Conservation (phyloP, 2,113 vertebrate species). For the Caranx melampygus region DNA sequence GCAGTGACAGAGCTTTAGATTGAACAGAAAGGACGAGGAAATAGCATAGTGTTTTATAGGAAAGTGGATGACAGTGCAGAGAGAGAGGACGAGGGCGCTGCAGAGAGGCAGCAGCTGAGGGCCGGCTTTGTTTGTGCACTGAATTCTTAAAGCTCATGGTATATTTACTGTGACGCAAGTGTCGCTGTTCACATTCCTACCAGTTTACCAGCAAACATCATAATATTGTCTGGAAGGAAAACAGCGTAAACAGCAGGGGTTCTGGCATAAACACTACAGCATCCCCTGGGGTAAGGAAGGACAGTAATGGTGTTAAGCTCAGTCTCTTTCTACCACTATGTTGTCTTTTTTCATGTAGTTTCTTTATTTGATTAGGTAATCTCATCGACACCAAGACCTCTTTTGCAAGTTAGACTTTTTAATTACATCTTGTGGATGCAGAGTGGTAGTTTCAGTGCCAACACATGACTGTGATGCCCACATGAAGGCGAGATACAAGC, state of each 20-base stretch:
- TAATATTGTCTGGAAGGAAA: neutral
- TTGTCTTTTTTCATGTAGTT: neutral
- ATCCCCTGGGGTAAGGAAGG: neutral
- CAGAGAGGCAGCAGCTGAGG: constrained; percentile 28
- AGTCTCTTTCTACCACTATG: neutral
- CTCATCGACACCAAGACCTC: neutral
- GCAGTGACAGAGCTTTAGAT: constrained; percentile 66
- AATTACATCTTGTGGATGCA: neutral
- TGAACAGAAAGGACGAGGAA: constrained; percentile 72
- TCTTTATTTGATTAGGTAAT: neutral
- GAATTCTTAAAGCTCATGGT: constrained; percentile 19
- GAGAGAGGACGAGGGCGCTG: constrained; percentile 36
- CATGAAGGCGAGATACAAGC: neutral
- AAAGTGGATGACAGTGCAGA: constrained; percentile 51
- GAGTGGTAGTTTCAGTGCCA: neutral
- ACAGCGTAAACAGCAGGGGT: neutral
- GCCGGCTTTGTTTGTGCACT: constrained; percentile 23
- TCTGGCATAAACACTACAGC: no score
- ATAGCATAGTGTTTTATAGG: constrained; percentile 54
- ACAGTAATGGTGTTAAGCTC: neutral
- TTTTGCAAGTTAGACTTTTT: neutral
- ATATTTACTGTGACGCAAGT: constrained; percentile 22
- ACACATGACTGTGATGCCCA: neutral
- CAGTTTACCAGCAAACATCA: neutral
- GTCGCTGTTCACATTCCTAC: constrained; percentile 3